A percentile compares a stretch with the other conserved stretches of the same genome.
Conservation (phyloP, 2,888 invertebrate species). For the Tillus elongatus region DNA sequence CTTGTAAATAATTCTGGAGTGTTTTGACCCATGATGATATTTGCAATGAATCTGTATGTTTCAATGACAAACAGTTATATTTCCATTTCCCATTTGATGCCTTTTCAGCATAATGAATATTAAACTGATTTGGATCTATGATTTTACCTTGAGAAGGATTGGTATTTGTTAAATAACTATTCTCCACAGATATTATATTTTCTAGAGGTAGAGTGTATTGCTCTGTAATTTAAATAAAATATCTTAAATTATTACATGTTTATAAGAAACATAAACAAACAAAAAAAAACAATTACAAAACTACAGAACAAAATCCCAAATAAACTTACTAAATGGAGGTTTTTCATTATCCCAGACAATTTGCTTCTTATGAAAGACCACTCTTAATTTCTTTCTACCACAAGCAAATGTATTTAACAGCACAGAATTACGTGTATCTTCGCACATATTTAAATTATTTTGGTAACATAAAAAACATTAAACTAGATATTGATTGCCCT, state of each 20-base stretch:
- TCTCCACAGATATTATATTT: slow-evolving; percentile 48
- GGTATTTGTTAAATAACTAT: slow-evolving; percentile 39
- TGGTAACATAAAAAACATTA: too few relatives aligned
- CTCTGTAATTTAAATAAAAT: slow-evolving; percentile 36
- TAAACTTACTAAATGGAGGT: slow-evolving; percentile 46
- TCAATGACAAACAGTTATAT: slow-evolving; percentile 48
- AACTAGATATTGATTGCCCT: too few relatives aligned
- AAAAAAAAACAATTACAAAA: background rate
- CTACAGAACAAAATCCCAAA: background rate
- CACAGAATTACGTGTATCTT: slow-evolving; percentile 33
- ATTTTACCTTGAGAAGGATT: slow-evolving; percentile 35
- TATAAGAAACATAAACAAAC: background rate
- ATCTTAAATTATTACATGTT: background rate
- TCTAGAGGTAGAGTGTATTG: slow-evolving; percentile 48
- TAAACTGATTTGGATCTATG: slow-evolving; percentile 44
- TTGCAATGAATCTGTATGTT: slow-evolving; percentile 51
- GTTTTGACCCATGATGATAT: slow-evolving; percentile 56
- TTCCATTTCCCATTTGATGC: slow-evolving; percentile 51
- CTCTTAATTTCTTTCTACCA: slow-evolving; percentile 52
- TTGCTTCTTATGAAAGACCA: slow-evolving; percentile 53
- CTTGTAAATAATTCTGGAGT: slow-evolving; percentile 45
- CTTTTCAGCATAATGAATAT: slow-evolving; percentile 54
- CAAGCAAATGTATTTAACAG: slow-evolving; percentile 47
- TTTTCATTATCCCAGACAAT: slow-evolving; percentile 56
- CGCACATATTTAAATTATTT: slow-evolving; percentile 24